Base-by-base conservation (phyloP, 2,888 invertebrate genomes). In the Troides oblongomaculatus region DNA sequence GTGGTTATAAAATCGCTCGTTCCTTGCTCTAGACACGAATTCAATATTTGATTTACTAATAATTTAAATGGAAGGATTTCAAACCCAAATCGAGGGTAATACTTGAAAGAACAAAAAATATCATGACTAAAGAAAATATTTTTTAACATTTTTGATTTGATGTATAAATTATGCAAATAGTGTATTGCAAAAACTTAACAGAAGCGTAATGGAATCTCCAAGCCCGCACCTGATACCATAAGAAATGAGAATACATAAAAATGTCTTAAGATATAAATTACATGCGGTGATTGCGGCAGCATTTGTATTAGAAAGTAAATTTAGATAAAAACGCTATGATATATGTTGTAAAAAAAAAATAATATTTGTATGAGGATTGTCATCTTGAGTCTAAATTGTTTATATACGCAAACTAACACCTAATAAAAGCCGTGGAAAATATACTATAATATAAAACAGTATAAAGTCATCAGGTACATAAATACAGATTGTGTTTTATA, bases 211-310 rank as follows among this genome's bases (percentile, higher is more conserved):
- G 67, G 62, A 56, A 67, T 67, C 43, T 30, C 43, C 8, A 39
- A 56, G 39, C 39, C 25, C 62, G 67, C 67, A 67, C 67, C 67
- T 67, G 67, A 57, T 67, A 50, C 67, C 62, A 53, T 17, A 57
- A 67, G 56, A 62, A 67, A 67, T 67, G 67, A 67, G 67, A 67
- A 67, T 25, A 67, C 62, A 67, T 67, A 67, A 67, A 67, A 62
- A 39, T 43, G 67, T 62, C 67, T 66, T 62, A 62, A 67, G 61
- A 25, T 66, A 65, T 60, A 67, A 67, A 67, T 67, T 67, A 56
- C 67, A 67, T 18, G 56, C 61, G n/a, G 39, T 67, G 67, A 67
- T 67, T 67, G 67, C 67, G 62, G 50, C 61, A 23, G 25, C 21
- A 57, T 67, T 65, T 65, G n/a, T 59, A 59, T 36, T 60, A 36